Conservation (phyloP, 2,113 vertebrate genomes). For the Zapornia atra region DNA sequence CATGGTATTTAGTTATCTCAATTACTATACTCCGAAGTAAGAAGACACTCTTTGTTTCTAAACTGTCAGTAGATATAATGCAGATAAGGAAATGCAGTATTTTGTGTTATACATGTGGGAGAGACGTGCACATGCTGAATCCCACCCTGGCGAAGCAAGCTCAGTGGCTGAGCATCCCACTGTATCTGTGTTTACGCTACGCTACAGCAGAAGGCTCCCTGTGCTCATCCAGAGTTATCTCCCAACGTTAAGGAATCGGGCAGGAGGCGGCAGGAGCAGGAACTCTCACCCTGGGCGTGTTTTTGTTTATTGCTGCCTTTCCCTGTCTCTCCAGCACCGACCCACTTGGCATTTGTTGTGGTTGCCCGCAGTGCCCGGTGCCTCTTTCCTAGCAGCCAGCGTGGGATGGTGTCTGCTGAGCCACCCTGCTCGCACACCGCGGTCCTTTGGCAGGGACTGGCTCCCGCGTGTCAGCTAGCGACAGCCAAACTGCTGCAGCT, state of each 20-base stretch:
- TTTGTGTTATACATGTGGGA: background rate
- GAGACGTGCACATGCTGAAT: accelerated
- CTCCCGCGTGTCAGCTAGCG: background rate
- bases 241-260: accelerated
- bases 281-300: background rate
- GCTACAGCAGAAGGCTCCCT: background rate
- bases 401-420: accelerated
- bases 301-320: background rate
- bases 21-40: background rate
- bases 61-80: background rate
- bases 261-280: background rate
- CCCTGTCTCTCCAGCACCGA: background rate
- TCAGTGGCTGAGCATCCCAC: background rate
- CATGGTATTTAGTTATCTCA: accelerated
- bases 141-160: background rate
- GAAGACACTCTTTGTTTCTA: background rate
- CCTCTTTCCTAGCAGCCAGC: background rate
- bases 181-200: background rate
- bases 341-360: background rate
- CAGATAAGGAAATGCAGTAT: background rate
- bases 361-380: background rate
- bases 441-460: accelerated
- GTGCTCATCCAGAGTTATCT: accelerated
- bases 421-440: background rate
- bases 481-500: background rate